A percentile compares a stretch with the other conserved stretches of the same genome.
phyloP scores from a whole-genome alignment of 1,140 invertebrate species.

The Coelopa frigida region DNA sequence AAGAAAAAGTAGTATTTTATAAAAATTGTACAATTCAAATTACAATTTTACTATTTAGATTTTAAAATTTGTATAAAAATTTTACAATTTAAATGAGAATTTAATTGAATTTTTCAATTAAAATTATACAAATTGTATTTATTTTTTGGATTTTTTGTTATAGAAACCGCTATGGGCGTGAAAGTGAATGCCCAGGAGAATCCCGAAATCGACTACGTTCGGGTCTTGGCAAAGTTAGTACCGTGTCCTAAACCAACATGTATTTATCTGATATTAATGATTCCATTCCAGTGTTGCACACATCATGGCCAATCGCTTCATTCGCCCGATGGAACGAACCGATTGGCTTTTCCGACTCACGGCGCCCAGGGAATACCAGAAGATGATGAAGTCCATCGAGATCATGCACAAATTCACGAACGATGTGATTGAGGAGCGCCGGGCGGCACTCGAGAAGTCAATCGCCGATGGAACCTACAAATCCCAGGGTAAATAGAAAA shows the following conservation, averaged over 20 bases:
- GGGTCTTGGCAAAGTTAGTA: conserved; percentile 55
- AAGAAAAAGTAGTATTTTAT: no score
- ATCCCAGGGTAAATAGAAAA: background rate
- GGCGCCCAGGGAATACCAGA: conserved; percentile 34
- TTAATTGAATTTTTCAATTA: conserved; percentile 60
- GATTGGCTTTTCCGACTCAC: conserved; percentile 25
- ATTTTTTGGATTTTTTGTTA: no score
- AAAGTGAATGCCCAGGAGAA: conserved; percentile 62
- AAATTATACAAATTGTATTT: conserved; percentile 52
- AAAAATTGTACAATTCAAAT: no score
- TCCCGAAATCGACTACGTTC: conserved; percentile 59
- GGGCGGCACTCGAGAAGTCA: conserved; percentile 29
- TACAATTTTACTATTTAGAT: no score
- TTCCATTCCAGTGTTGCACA: conserved; percentile 21
- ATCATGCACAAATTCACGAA: conserved; percentile 62
- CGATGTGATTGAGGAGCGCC: conserved; percentile 50
- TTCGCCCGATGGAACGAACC: conserved; percentile 20
- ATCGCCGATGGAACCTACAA: conserved; percentile 13
- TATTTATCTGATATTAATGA: conserved; percentile 1
- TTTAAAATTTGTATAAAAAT: no score
- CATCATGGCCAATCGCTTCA: conserved; percentile 25
- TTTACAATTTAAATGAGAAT: conserved; percentile 79
- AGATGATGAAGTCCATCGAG: conserved; percentile 51
- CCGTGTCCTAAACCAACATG: conserved; percentile 51
- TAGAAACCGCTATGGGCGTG: conserved; percentile 77